Base-by-base conservation (phyloP, 2,113 vertebrate genomes). In the Mesocricetus auratus region DNA sequence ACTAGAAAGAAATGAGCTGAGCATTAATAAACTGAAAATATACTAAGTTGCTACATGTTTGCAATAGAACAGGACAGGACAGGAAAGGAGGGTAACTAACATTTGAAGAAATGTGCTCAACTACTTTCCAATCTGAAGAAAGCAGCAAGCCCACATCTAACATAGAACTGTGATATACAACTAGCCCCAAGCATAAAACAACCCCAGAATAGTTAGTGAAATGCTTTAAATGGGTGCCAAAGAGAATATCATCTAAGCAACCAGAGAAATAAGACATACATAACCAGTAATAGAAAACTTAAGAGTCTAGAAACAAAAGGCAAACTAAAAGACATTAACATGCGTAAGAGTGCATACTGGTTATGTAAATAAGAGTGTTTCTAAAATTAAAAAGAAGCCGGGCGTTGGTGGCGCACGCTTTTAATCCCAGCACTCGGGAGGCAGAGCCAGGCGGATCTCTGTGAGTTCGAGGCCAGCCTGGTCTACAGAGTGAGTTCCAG, bases 1-100 rank as follows among this genome's bases (percentile, higher is more conserved):
- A 89, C n/a, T 89, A 56, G 66, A 86, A 92, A 89, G 47, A 94
- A 89, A 89, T 68, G 15, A 94, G 66, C 33, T 73, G n/a, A 85
- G 10, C 6, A 89, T 36, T 36, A 93, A 13, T 58, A 91, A 96
- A 68, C n/a, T 73, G 42, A 60, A 69, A 78, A 33, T 79, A 73
- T 66, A 73, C 71, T 53, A 64, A 86, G n/a, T 73, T 36, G 16
- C 29, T 50, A 91, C 75, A 62, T 21, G n/a, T 36, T 77, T 87
- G 16, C 36, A 82, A 73, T 12, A 8, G 58, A 68, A 15, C 86
- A 58, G 10, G 36, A 24, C 45, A 58, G 5, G 36, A n/a, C 21
- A 56, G 77, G 17, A 53, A 29, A 33, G 26, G 8, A 60, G 22
- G 5, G 39, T 4, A 74, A 53, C 21, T 77, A 42, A 87, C 50